Base-by-base conservation (phyloP, 2,888 invertebrate genomes). In the Cynaeus angustus region DNA sequence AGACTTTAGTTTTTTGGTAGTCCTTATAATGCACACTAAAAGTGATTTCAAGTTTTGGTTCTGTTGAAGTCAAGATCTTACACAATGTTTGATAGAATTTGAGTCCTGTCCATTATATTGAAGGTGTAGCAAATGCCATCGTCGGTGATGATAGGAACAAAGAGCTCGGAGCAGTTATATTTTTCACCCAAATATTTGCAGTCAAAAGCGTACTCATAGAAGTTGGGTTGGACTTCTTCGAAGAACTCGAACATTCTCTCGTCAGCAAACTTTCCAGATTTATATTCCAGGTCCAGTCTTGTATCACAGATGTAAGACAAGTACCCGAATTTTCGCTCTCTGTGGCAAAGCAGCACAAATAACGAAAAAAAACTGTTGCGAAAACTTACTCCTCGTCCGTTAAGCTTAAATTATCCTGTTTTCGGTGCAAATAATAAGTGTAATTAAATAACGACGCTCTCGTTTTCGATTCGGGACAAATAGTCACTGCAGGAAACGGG, bases 401-500 rank as follows among this genome's bases (percentile, higher is more conserved):
- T 37, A 75, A 5, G 2, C 46, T 45, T 48, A 66, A 41, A 8
- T 68, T 68, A 6, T 53, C 33, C 10, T 26, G 52, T 28, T 71
- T 66, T 61, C 62, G 62, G n/a, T 48, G 16, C 8, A 68, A 61
- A 33, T 59, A 66, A 7, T 71, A 50, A 9, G 69, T 68, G 43
- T 71, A 73, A 52, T 72, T 71, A 30, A 71, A 76, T 12, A 68
- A 59, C 6, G 37, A 55, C 12, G 72, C 61, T 14, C 53, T 7
- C 0, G 71, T 30, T 68, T 68, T 61, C 3, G 65, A 53, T 61
- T 73, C 70, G 8, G 74, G 73, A 21, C 74, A 74, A 50, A 74
- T 80, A 4, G 81, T 82, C 1, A 82, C 79, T 2, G 79, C 78
- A 7, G 81, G 82, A 74, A 80, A 81, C 0, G 81, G 80, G n/a